Evolutionary conservation across 2,113 vertebrate genomes (phyloP), one percentile per base, ranked within the genome.

Genomic region (Monopterus albus): DNA sequence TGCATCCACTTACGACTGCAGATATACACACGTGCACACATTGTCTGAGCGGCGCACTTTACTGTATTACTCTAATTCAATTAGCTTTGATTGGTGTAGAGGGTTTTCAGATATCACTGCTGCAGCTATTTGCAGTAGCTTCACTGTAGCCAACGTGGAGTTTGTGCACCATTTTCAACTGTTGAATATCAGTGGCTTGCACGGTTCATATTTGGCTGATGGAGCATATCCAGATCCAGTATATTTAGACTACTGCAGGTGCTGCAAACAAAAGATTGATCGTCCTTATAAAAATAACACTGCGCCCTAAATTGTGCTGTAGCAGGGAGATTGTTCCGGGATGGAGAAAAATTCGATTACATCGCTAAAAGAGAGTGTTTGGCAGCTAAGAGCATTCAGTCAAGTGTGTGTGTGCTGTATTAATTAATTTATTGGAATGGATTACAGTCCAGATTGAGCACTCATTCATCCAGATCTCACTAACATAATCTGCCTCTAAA

Each of bases 401-500:
- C 51, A 68, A 82, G 63, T 72, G 59, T 72, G 62, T 72, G 62
- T 71, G 76, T 31, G 56, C 28, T 7, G 50, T 40, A 80, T 85
- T 87, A 88, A 85, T 89, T 68, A 71, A 85, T 90, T 87, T 75
- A 87, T 83, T 50, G 56, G 75, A 79, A 74, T 0, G 88, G 87
- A 89, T 91, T 90, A 89, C 38, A 63, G 81, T 58, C 79, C 82
- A 82, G 80, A 87, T 85, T 75, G 76, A 81, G 72, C 29, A 13
- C 75, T 82, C 65, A 82, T 87, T 89, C 84, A 85, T 77, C 58
- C 81, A 72, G 81, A 87, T 89, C 81, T 77, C 56, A 18, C 73
- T 82, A 87, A 88, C 88, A 82, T 91, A 84, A 90, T 89, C 88
- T 87, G 83, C 82, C 79, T 79, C 72, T 75, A 71, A 89, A 84